Base-by-base conservation (phyloP, 2,888 invertebrate genomes). In the Caradrina clavipalpis region DNA sequence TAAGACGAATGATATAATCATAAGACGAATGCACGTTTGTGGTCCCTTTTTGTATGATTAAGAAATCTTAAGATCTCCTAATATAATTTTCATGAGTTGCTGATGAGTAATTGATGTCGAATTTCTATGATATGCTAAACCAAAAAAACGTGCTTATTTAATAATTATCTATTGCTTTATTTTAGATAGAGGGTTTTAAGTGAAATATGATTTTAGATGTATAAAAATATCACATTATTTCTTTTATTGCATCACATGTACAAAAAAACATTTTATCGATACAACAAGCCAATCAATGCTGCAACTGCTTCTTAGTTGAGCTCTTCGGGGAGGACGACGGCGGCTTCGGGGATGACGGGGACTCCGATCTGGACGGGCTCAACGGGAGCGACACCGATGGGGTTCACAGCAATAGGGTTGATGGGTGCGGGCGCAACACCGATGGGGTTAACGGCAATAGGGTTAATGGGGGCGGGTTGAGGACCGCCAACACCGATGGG, bases 341-440 rank as follows among this genome's bases (percentile, higher is more conserved):
- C 90, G 78, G 89, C 86, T 15, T 78, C 70, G 58, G 90, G 88
- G 71, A 90, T 65, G 78, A 89, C 80, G 64, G 88, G 88, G 66
- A 85, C 51, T 57, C 85, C 82, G 45, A 73, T 65, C 15, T 31
- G 62, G 54, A 76, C 76, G 19, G 78, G 83, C 35, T 60, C 60
- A 49, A 66, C 68, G 60, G 77, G 69, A 72, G 13, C 76, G 63
- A 88, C 77, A 15, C 76, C 86, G 65, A 70, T 62, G 54, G 69
- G 69, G 62, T 73, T 15, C 21, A 63, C 73, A 26, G 70, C 74
- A 55, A 70, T 73, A 19, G 74, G 45, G 45, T 45, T 21, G 22
- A 45, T 6, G 5, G 45, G 45, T 3, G 35, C 35, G 35, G 45
- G 45, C 6, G 2, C 47, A 26, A 69, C 39, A 31, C 62, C 73